Base-by-base conservation (phyloP, 2,113 vertebrate species). In the Eurypyga helias region DNA sequence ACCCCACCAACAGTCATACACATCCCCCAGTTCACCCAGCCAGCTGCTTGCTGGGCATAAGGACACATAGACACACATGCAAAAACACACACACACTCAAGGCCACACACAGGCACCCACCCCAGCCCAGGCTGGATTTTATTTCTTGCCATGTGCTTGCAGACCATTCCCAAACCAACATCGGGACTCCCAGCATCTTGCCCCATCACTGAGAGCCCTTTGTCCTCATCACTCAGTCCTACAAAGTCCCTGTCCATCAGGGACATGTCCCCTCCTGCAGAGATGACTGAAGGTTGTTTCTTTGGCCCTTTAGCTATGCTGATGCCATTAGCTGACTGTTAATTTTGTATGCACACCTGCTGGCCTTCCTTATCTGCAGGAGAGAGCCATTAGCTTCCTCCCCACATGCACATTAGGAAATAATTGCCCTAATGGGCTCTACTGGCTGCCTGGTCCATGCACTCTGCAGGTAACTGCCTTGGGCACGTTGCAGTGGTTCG, bases 371-470 rank as follows among this genome's bases (percentile, higher is more conserved):
- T 28, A 28, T 16, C 16, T 33, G 28, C 57, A 36, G n/a, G 11
- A 85, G 31, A 31, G 34, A 91, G 58, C 15, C 69, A 57, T 57
- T 69, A 69, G 48, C 71, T 48, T 29, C 48, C 23, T 54, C 29
- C 45, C 11, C 76, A 13, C 36, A 2, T 0, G 6, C 57, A 5
- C 65, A 60, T 28, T 11, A 62, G 58, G n/a, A 36, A 73, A 7
- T 48, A 18, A 64, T 38, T 77, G 52, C n/a, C 55, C 69, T 66
- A 5, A 43, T 31, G 75, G 43, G n/a, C 17, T 62, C 49, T 36
- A 1, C 16, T 0, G 1, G 46, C 4, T 3, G 2, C 38, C 67
- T 13, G 38, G 67, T 16, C 54, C 45, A 0, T 18, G 60, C 33
- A 7, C 29, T 29, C 13, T 7, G 0, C 18, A 7, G 43, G 33